phyloP scores from a whole-genome alignment of 2,797 vertebrate species.

The Schizopygopsis pylzovi region DNA sequence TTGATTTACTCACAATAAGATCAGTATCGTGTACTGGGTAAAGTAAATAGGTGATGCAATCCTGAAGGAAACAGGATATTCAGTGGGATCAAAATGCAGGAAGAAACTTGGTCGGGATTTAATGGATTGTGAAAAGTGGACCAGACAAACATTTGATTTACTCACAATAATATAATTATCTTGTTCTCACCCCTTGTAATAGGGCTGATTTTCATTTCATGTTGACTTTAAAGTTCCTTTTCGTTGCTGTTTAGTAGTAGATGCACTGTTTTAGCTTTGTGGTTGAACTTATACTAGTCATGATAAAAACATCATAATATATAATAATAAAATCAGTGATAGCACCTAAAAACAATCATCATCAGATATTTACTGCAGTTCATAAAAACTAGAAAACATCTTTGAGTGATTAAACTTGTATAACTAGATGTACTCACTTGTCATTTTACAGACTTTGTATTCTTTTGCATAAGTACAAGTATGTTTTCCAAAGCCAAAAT shows the following conservation, averaged over 20 bases:
- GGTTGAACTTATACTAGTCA: background rate
- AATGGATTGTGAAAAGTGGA: background rate
- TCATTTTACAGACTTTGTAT: constrained; percentile 24
- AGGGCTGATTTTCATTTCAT: constrained; percentile 10
- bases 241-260: constrained; percentile 40
- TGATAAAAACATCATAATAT: background rate
- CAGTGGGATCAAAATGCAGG: background rate
- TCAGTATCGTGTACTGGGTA: background rate
- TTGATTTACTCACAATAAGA: background rate
- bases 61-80: background rate
- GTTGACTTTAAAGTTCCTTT: constrained; percentile 17
- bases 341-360: background rate
- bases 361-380: background rate
- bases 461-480: constrained; percentile 42
- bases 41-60: background rate
- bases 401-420: background rate
- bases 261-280: constrained; percentile 11
- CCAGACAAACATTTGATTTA: background rate
- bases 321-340: background rate
- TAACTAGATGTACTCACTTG: background rate
- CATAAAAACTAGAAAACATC: background rate
- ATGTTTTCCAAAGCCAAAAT: constrained; percentile 23
- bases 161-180: no score
- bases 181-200: background rate
- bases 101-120: background rate